These are phyloP conservation scores for Oscheius onirici DNA, from an alignment of 2,888 invertebrate species.

Conservation along the genomic window DNA sequence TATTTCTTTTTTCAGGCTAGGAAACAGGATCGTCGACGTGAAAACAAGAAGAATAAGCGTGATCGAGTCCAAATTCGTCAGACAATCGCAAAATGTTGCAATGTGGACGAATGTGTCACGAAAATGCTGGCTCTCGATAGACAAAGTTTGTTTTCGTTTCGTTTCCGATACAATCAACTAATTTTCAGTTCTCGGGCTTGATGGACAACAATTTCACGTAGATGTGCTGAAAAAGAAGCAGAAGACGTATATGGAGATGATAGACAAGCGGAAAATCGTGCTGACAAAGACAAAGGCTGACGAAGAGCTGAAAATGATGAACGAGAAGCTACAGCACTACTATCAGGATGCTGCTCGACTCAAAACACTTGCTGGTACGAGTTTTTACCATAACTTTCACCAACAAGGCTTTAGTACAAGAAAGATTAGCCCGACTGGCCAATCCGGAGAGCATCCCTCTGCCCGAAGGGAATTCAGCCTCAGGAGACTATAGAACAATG, in stretches of 20 bases:
- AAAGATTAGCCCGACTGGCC: conserved; percentile 44
- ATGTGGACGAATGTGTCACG: conserved; percentile 51
- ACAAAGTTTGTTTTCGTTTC: conserved; percentile 40
- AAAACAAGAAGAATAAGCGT: conserved; percentile 54
- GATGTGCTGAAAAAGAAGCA: conserved; percentile 57
- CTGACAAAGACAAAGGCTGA: conserved; percentile 47
- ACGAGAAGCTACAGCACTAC: conserved; percentile 47
- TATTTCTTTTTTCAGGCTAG: conserved; percentile 39
- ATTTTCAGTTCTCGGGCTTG: conserved; percentile 52
- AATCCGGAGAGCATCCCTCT: conserved; percentile 49
- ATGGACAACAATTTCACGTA: conserved; percentile 49
- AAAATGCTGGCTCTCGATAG: conserved; percentile 50
- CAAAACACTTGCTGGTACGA: conserved; percentile 40
- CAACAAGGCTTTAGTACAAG: conserved; percentile 41
- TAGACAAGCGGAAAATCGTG: conserved; percentile 40
- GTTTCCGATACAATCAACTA: not conserved
- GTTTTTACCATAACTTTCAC: not conserved
- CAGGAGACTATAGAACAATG: not conserved
- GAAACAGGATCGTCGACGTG: conserved; percentile 49
- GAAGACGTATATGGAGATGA: conserved; percentile 42
- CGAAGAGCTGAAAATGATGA: conserved; percentile 43
- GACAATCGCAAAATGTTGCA: conserved; percentile 53
- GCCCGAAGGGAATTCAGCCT: conserved; percentile 40
- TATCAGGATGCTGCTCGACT: conserved; percentile 41
- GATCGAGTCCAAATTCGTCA: conserved; percentile 55